phyloP scores from a whole-genome alignment of 2,888 invertebrate genomes.

The Lottia gigantea region DNA sequence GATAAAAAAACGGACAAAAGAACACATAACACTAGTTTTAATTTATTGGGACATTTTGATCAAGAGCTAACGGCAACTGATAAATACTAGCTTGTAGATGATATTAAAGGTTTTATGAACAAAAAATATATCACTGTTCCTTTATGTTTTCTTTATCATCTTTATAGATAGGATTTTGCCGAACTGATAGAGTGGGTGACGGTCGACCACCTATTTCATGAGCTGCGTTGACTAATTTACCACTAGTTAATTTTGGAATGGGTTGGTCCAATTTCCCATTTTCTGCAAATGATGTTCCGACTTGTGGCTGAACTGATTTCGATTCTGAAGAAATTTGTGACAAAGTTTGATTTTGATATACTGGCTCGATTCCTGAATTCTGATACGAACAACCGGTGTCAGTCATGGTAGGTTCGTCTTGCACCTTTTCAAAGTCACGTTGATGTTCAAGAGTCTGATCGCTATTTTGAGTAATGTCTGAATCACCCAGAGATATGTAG shows the following conservation, averaged over 20 bases:
- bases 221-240: neutral
- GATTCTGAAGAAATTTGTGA: neutral
- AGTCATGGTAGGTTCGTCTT: neutral
- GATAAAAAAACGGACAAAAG: no score
- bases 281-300: neutral
- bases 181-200: neutral
- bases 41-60: no score
- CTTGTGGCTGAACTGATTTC: neutral
- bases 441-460: neutral
- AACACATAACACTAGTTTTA: no score
- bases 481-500: neutral
- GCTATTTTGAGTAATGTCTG: neutral
- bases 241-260: neutral
- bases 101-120: no score
- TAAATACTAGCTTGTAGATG: no score
- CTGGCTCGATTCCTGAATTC: neutral
- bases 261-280: neutral
- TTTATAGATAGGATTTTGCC: neutral
- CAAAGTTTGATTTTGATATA: neutral
- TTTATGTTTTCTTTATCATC: neutral
- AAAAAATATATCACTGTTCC: no score
- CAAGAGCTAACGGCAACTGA: no score
- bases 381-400: no score
- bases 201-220: conserved; percentile 5
- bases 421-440: no score